phyloP scores from a whole-genome alignment of 1,140 invertebrate species.

The Nephotettix cincticeps region DNA sequence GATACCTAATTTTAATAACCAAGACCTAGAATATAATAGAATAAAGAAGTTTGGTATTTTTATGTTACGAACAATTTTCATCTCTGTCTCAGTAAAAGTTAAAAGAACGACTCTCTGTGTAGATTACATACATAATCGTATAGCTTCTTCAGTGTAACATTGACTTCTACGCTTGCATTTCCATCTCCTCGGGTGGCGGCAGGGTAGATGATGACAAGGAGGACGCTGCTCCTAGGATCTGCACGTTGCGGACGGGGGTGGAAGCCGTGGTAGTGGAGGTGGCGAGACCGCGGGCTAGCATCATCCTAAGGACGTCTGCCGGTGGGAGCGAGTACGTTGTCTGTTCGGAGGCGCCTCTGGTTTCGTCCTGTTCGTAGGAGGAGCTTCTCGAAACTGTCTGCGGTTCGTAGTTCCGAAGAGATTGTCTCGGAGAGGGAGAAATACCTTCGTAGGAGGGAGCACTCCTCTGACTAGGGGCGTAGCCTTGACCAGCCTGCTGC shows the following conservation, averaged over 20 bases:
- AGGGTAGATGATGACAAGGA: slow-evolving; percentile 5
- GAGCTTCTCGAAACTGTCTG: background rate
- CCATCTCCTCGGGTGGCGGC: slow-evolving; percentile 12
- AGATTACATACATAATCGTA: too few species aligned
- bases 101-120: too few species aligned
- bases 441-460: background rate
- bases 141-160: too few species aligned
- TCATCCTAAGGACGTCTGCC: slow-evolving; percentile 22
- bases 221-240: slow-evolving; percentile 34
- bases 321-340: slow-evolving; percentile 24
- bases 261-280: background rate
- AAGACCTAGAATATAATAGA: too few species aligned
- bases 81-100: too few species aligned
- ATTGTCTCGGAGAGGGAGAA: background rate
- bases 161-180: slow-evolving; percentile 24
- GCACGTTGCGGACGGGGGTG: slow-evolving; percentile 35
- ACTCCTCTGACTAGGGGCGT: background rate
- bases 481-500: background rate
- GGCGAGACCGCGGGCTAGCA: background rate
- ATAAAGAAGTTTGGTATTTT: too few species aligned
- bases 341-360: background rate
- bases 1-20: too few species aligned
- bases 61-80: too few species aligned
- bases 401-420: background rate
- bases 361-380: background rate